Base-by-base conservation (phyloP, 2,113 vertebrate genomes). In the Muscicapa adusta region DNA sequence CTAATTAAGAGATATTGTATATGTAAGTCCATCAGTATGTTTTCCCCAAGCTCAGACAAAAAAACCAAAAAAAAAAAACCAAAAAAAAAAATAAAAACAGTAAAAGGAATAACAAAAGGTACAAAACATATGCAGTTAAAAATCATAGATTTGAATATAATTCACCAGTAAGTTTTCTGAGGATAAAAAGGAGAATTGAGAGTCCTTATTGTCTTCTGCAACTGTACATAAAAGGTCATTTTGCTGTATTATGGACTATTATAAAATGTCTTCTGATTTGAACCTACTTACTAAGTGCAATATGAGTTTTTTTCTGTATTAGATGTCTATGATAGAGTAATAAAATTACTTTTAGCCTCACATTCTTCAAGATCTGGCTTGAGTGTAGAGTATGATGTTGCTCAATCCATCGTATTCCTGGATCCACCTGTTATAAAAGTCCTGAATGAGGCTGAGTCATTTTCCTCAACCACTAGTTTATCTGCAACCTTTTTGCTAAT, bases 111-210 rank as follows among this genome's bases (percentile, higher is more conserved):
- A 43, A 11, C 6, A 62, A 68, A 63, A 58, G 33, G 14, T 36
- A 23, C 3, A 36, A 43, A 88, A 4, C n/a, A 56, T 3, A 18
- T 1, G 0, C 7, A 28, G 19, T 60, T 67, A 74, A 76, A 2
- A 2, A 42, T 34, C 47, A 57, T 38, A 36, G 13, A 56, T 71
- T 50, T 91, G 34, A 85, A 26, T 66, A 28, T 1, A 4, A 20
- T 8, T 63, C 10, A 16, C 5, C 11, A 62, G 7, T 45, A 33
- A 5, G 47, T 88, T 91, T 86, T 76, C 13, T 43, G 31, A 34
- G 8, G 18, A 53, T n/a, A 72, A 71, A 93, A 66, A 61, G 23
- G 20, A 88, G 4, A 75, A 19, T 65, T 1, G 2, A 24, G 20
- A 47, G 7, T 75, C 36, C 8, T 5, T 38, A 25, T 23, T 56